These are phyloP conservation scores for Argynnis bischoffii DNA, from an alignment of 2,888 invertebrate species.

Conservation along the genomic window DNA sequence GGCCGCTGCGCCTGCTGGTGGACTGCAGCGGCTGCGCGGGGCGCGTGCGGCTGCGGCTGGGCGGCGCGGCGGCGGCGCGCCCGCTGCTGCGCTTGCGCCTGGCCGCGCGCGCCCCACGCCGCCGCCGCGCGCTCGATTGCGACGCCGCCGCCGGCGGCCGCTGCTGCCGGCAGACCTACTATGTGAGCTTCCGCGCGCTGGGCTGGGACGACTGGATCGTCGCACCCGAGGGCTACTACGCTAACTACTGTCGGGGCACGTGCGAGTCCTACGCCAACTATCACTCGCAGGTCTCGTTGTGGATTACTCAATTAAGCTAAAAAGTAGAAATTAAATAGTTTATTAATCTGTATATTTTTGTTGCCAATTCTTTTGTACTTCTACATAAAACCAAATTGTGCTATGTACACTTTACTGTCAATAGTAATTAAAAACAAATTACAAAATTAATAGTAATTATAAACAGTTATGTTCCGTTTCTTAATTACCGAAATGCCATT, in stretches of 20 bases:
- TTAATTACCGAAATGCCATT: not conserved
- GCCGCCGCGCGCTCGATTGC: constrained; percentile 93
- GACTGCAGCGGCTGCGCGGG: constrained; percentile 92
- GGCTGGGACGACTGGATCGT: constrained; percentile 98
- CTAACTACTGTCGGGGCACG: constrained; percentile 96
- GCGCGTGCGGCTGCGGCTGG: constrained; percentile 86
- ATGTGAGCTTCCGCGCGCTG: constrained; percentile 94
- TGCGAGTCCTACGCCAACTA: constrained; percentile 93
- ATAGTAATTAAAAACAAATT: no score
- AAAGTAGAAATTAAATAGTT: no score
- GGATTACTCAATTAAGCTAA: no score
- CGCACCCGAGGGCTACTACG: constrained; percentile 94
- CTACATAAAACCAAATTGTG: no score
- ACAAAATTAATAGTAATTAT: no score
- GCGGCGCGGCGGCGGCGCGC: constrained; percentile 84
- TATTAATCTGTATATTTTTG: no score
- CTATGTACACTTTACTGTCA: not conserved
- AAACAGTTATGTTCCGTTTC: not conserved
- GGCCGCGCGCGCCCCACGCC: constrained; percentile 86
- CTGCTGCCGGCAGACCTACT: constrained; percentile 94
- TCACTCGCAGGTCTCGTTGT: constrained; percentile 89
- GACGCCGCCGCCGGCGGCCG: constrained; percentile 79
- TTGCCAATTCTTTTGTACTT: no score
- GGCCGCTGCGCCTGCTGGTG: constrained; percentile 87
- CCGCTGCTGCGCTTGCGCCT: constrained; percentile 93